phyloP scores from a whole-genome alignment of 1,140 invertebrate species.

The Calosoma granatense region DNA sequence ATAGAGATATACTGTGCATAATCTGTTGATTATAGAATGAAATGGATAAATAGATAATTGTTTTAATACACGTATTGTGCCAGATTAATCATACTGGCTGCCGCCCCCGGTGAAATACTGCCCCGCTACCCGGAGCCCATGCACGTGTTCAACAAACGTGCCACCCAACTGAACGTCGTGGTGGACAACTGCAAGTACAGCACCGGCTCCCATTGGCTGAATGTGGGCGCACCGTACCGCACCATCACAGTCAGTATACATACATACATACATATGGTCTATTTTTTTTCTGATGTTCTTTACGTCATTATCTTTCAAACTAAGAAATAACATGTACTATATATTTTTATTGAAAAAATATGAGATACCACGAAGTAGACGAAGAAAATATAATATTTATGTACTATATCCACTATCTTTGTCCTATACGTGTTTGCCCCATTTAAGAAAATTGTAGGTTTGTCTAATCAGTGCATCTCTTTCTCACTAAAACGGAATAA shows the following conservation, averaged over 20 bases:
- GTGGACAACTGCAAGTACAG: conserved; percentile 58
- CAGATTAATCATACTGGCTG: conserved; percentile 72
- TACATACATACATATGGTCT: neutral
- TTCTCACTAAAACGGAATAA: no score
- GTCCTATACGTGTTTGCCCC: no score
- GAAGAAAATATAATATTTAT: no score
- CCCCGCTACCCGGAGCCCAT: conserved; percentile 72
- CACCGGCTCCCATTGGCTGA: conserved; percentile 34
- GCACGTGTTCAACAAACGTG: conserved; percentile 66
- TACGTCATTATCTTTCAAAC: no score
- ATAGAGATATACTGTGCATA: no score
- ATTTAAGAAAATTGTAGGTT: no score
- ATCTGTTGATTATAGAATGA: no score
- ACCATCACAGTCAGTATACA: conserved; percentile 19
- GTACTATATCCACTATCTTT: no score
- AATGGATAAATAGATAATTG: neutral
- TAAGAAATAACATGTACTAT: no score
- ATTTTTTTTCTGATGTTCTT: neutral
- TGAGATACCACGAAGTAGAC: no score
- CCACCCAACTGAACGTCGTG: conserved; percentile 58
- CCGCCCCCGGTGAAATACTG: conserved; percentile 69
- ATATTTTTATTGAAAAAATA: no score
- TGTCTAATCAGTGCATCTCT: no score
- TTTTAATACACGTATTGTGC: conserved; percentile 4
- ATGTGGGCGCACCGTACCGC: conserved; percentile 23